Conservation (phyloP, 2,797 vertebrate species). For the Threskiornis aethiopicus region DNA sequence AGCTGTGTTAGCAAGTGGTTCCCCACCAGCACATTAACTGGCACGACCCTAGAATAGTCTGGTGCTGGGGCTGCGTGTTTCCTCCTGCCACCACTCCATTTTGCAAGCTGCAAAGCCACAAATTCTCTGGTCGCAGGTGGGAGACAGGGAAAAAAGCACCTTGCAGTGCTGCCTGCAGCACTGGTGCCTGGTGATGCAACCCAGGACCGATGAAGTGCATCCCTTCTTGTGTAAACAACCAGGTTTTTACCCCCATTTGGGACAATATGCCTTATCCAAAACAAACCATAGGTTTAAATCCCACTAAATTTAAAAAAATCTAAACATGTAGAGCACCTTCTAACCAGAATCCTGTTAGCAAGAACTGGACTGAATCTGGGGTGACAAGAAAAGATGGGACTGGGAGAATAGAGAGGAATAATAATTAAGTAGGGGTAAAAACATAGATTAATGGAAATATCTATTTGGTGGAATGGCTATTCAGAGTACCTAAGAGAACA, state of each 20-base stretch:
- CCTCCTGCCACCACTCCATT: accelerated
- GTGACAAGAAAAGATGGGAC: background rate
- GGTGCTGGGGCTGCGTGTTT: accelerated
- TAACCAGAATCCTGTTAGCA: background rate
- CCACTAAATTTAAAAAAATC: background rate
- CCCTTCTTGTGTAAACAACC: background rate
- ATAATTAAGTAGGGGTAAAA: background rate
- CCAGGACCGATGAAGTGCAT: background rate
- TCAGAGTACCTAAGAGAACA: background rate
- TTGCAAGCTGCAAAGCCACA: background rate
- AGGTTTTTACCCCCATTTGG: background rate
- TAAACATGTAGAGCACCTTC: background rate
- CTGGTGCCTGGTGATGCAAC: background rate
- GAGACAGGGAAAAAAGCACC: background rate
- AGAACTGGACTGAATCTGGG: background rate
- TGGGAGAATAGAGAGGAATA: background rate
- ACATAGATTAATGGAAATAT: background rate
- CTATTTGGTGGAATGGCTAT: background rate
- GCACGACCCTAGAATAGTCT: background rate
- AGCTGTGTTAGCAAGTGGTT: background rate
- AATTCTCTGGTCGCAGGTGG: background rate
- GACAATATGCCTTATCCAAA: background rate
- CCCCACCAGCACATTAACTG: background rate
- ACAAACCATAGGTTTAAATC: background rate
- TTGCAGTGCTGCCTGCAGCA: background rate